Conservation (phyloP, 2,797 vertebrate genomes). For the Cuculus canorus region DNA sequence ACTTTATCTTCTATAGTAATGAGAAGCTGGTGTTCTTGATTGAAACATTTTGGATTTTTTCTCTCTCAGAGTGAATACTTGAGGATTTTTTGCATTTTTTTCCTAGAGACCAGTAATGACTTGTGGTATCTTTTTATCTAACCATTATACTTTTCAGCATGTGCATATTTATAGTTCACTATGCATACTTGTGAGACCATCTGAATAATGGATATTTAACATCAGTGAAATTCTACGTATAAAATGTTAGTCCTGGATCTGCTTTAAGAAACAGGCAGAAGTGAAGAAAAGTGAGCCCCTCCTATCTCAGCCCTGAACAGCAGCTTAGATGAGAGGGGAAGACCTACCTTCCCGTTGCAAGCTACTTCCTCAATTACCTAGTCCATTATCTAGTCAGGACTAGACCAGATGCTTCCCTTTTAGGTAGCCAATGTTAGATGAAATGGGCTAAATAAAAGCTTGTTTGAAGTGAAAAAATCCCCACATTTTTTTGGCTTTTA, state of each 20-base stretch:
- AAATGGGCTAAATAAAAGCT: background rate
- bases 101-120: background rate
- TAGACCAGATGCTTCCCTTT: background rate
- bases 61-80: background rate
- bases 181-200: background rate
- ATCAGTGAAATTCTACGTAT: background rate
- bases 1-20: background rate
- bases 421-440: background rate
- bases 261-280: background rate
- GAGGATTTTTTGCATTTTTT: background rate
- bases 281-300: background rate
- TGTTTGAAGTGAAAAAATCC: background rate
- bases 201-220: background rate
- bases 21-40: background rate
- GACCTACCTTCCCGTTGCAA: background rate
- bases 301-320: background rate
- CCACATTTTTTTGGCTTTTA: background rate
- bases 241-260: background rate
- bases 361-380: background rate
- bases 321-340: background rate
- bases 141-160: background rate
- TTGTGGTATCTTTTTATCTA: background rate
- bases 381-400: too few relatives aligned
- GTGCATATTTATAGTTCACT: background rate
- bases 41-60: background rate